Base-by-base conservation (phyloP, 1,140 invertebrate genomes). In the Drosophila melanica region DNA sequence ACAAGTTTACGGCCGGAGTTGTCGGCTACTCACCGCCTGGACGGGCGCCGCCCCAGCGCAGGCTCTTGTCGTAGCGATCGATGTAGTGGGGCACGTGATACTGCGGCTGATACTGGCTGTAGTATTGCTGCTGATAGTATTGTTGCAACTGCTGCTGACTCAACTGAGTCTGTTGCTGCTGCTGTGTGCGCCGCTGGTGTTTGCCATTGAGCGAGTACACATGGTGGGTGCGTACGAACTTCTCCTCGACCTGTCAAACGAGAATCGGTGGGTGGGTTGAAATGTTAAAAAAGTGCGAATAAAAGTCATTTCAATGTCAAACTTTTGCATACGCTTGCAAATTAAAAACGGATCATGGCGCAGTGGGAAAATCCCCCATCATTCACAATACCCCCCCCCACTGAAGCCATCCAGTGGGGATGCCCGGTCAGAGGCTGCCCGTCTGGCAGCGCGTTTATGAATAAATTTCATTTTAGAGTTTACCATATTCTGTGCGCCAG, bases 381-480 rank as follows among this genome's bases (percentile, higher is more conserved):
- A 60, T 41, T 62, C 54, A 54, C 20, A 44, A 60, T 18, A 69
- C 14, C 35, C 41, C 44, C 67, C 1, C 9, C 42, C 54, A 27
- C 58, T 2, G 18, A 27, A 27, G 27, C 23, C 18, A 53, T 14
- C 51, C 18, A 42, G 33, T 9, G 16, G 27, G 44, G 27, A 55
- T 41, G 33, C 18, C 20, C 18, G 70, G 57, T 65, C 70, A 66
- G 50, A 48, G 65, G 73, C n/a, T 53, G 39, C 57, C 37, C 71
- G 69, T 66, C 65, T 41, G 44, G 65, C 76, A 67, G 60, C 70
- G 76, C 68, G 79, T 80, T 89, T 89, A 84, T 89, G 80, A 89
- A 89, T 89, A 89, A 89, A 89, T 90, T 89, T 89, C 77, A 89
- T 89, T 89, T 86, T 89, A 89, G 84, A 89, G 77, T 80, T 89